A percentile compares a stretch with the other conserved stretches of the same genome.
phyloP scores from a whole-genome alignment of 2,888 invertebrate genomes.

The Dendrolimus pini region DNA sequence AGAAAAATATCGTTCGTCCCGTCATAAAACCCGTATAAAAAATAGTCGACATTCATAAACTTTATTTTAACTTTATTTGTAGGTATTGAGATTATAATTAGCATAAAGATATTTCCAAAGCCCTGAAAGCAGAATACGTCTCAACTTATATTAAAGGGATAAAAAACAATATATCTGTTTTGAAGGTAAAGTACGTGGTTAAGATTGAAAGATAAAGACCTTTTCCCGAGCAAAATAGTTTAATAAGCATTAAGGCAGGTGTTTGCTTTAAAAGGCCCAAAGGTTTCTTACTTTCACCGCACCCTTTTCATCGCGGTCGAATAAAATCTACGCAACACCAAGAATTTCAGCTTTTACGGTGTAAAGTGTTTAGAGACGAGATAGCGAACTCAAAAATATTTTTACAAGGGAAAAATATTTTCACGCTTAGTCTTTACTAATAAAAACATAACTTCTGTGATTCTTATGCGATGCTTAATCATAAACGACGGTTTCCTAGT shows the following conservation, averaged over 20 bases:
- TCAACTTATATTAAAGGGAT: too few species aligned
- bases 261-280: not conserved
- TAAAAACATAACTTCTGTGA: too few species aligned
- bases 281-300: not conserved
- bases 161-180: too few species aligned
- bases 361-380: slow-evolving; percentile 3
- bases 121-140: too few species aligned
- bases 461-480: too few species aligned
- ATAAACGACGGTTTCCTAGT: too few species aligned
- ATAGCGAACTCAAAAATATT: not conserved
- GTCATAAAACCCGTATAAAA: too few species aligned
- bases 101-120: too few species aligned
- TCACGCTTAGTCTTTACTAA: not conserved
- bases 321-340: slow-evolving; percentile 11
- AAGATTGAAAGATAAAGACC: not conserved
- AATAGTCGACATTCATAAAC: too few species aligned
- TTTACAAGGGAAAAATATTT: slow-evolving; percentile 8
- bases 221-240: not conserved
- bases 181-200: not conserved
- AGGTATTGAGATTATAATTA: too few species aligned
- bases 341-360: slow-evolving; percentile 2
- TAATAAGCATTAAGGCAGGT: not conserved
- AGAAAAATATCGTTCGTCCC: too few species aligned
- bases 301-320: not conserved
- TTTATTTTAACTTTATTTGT: too few species aligned